Conservation (phyloP, 1,140 invertebrate genomes). For the Scylla paramamosain region DNA sequence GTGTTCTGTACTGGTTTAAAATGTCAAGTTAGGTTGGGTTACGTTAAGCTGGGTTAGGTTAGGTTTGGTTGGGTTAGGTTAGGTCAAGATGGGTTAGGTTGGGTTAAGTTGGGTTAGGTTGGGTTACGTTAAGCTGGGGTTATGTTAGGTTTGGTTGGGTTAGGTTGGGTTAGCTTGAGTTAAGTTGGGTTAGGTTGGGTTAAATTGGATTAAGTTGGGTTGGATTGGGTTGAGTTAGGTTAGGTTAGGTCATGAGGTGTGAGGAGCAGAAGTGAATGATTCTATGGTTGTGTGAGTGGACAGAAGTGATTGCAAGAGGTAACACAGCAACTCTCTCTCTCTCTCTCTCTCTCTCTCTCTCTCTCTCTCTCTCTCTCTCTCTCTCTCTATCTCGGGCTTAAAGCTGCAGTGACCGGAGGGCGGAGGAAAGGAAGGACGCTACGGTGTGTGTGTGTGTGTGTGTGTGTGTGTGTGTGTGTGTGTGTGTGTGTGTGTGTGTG, state of each 20-base stretch:
- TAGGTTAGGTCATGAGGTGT: background rate
- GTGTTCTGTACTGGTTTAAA: background rate
- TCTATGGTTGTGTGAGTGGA: background rate
- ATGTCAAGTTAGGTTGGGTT: background rate
- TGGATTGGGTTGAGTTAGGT: background rate
- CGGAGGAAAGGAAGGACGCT: background rate
- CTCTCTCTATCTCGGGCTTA: background rate
- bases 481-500: too few species aligned
- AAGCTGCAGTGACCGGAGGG: conserved; percentile 17
- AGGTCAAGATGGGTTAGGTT: background rate
- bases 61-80: background rate
- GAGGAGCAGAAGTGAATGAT: background rate
- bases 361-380: background rate
- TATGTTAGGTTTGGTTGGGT: background rate
- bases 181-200: background rate
- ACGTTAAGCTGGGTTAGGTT: background rate
- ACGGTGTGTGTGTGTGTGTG: conserved; percentile 18
- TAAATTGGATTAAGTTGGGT: background rate
- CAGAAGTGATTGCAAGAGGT: background rate
- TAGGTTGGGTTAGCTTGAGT: background rate
- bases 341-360: background rate
- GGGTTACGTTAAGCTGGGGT: background rate
- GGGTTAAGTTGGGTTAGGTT: background rate
- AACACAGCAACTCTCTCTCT: conserved; percentile 11
- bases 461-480: conserved; percentile 15